These are phyloP conservation scores for Spongia lamella DNA, from an alignment of 37 sponge, comb jelly and placozoan genomes.

Conservation along the genomic window DNA sequence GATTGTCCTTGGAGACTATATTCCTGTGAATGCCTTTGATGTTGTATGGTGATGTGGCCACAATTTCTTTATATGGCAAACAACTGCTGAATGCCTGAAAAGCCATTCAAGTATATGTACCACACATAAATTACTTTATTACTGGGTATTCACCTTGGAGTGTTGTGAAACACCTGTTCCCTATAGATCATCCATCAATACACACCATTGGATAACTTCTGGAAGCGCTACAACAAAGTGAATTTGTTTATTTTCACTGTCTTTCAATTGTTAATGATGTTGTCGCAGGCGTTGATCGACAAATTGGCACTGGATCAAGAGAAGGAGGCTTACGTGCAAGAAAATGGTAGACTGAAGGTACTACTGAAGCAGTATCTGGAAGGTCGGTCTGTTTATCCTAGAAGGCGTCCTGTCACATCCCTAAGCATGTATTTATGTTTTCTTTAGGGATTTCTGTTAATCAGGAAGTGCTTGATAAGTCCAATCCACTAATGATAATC, in stretches of 20 bases:
- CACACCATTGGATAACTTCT: constrained; percentile 84
- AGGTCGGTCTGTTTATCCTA: constrained; percentile 66
- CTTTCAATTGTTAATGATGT: background rate
- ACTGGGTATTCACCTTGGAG: background rate
- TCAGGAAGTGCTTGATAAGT: constrained; percentile 85
- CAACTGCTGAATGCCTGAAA: too few species aligned
- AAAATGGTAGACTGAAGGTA: constrained; percentile 81
- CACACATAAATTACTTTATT: too few species aligned
- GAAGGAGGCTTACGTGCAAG: constrained; percentile 60
- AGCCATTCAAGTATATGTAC: too few species aligned
- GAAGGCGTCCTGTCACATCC: too few species aligned
- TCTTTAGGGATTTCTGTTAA: constrained; percentile 91
- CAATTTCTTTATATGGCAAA: too few species aligned
- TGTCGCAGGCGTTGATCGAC: constrained; percentile 73
- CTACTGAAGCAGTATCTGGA: constrained; percentile 97
- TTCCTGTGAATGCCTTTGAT: too few species aligned
- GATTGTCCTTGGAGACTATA: too few species aligned
- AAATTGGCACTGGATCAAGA: constrained; percentile 84
- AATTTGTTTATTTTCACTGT: background rate
- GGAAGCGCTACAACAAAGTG: constrained; percentile 96
- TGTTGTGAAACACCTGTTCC: background rate
- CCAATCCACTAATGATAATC: constrained; percentile 90
- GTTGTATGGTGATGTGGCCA: too few species aligned
- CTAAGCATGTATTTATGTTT: background rate
- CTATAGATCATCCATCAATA: constrained; percentile 84